Base-by-base conservation (phyloP, 2,113 vertebrate genomes). In the Dascyllus trimaculatus region DNA sequence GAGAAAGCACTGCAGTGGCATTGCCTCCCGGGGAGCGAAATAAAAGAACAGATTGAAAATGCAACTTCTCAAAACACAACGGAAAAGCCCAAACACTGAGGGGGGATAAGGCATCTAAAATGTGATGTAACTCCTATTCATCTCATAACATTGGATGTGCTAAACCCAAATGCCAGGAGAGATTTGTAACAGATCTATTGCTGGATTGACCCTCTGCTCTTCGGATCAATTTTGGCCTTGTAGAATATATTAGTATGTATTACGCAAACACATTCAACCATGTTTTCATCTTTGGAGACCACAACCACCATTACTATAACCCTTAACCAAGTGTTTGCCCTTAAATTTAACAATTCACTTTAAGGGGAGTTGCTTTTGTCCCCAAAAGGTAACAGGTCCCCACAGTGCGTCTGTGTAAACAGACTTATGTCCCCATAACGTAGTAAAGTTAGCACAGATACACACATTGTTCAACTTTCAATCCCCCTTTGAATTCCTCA, bases 171-270 rank as follows among this genome's bases (percentile, higher is more conserved):
- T 63, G 89, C 86, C 85, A 19, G 57, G 35, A 81, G 80, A 85
- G 88, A 89, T 90, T 89, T 90, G 78, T 64, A 49, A 63, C 84
- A 66, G 73, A 86, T 88, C 74, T 85, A 71, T 77, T 53, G 72
- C 72, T 51, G 81, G 71, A 88, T 86, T 75, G 73, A 85, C 85
- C 76, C 81, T 51, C 43, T 49, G 73, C 78, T 88, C 63, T 57
- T 11, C 2, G 18, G 80, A 91, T 89, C 85, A 88, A 75, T 81
- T 49, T 21, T 59, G 75, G 78, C 82, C 82, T 84, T 79, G 79
- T 61, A 78, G 80, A 58, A 83, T 35, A 68, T 59, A 79, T 90
- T 75, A 78, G 83, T 84, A 77, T 83, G 72, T 72, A 81, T 68
- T 1, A 43, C 56, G 65, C 63, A 61, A 45, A n/a, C 4, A 35